Evolutionary conservation across 2,888 invertebrate species (phyloP).

Genomic region (Ochropleura plecta): DNA sequence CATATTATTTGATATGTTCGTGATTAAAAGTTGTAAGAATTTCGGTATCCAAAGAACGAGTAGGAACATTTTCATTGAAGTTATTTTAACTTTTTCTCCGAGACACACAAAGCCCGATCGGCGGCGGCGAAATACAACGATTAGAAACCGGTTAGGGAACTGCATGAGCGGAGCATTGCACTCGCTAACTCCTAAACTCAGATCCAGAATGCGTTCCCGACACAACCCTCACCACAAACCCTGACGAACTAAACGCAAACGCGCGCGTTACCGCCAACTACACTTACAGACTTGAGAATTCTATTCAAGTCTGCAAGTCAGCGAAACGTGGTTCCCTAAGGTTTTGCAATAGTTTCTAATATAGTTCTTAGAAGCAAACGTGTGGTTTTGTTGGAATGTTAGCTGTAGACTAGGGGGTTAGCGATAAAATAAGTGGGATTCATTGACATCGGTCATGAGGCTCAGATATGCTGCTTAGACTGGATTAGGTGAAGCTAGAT

Average conservation of each 20-base stretch:
- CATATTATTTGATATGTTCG: neutral
- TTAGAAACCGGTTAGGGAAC: constrained; percentile 86
- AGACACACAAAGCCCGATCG: constrained; percentile 75
- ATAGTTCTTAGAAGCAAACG: constrained; percentile 63
- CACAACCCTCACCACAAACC: constrained; percentile 67
- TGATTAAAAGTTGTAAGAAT: constrained; percentile 18
- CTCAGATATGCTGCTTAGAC: constrained; percentile 82
- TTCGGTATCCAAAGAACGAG: constrained; percentile 31
- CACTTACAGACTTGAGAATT: constrained; percentile 61
- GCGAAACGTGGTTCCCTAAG: constrained; percentile 69
- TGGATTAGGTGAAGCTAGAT: constrained; percentile 77
- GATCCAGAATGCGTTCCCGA: constrained; percentile 70
- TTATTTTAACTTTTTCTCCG: constrained; percentile 85
- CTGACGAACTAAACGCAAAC: constrained; percentile 73
- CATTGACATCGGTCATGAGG: constrained; percentile 85
- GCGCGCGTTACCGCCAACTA: constrained; percentile 60
- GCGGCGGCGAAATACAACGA: constrained; percentile 81
- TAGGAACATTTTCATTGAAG: constrained; percentile 72
- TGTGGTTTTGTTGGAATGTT: constrained; percentile 70
- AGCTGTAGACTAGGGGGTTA: constrained; percentile 68
- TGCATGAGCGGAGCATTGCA: constrained; percentile 81
- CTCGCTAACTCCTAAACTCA: constrained; percentile 77
- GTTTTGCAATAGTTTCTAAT: constrained; percentile 71
- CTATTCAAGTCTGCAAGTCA: constrained; percentile 65
- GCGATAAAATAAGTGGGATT: constrained; percentile 83